Evolutionary conservation across 2,113 vertebrate genomes (phyloP), one percentile per base, ranked within the genome.

Genomic region (western clawed frog (Xenopus tropicalis)): DNA sequence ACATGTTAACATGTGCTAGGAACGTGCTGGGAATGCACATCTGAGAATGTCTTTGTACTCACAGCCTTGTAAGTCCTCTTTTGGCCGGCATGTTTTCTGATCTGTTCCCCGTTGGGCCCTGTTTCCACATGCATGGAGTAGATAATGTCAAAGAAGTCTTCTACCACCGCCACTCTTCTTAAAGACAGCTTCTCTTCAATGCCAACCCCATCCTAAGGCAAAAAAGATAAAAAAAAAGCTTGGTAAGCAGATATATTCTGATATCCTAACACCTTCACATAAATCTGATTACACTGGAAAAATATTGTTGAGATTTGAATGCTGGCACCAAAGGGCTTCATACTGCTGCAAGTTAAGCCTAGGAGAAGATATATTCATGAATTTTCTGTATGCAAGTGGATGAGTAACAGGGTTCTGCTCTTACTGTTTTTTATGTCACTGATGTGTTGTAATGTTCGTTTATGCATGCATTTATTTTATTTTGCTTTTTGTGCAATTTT

Each of bases 61-160:
- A 93, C 92, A 81, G 91, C 92, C 88, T 93, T 93, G 72, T 93
- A 93, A 0, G 92, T 93, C 85, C 92, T 91, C 83, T 93, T 93
- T 78, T 93, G 92, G 67, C 92, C 92, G 70, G 92, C 92, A 52
- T 93, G 92, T 81, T 93, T 93, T 78, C 92, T 86, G 79, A 91
- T 91, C 84, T 93, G 92, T 79, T 93, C 92, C 85, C 91, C 92
- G 88, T 93, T 92, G 59, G 90, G 90, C 67, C 91, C 92, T 43
- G 90, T 92, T 87, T 93, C 92, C 79, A 93, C 92, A 78, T 93
- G 91, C 92, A 93, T 93, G 65, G 92, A 93, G 84, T 93, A 93
- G 82, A 93, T 93, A 78, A 93, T 93, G 80, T 93, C 92, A 85
- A 93, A 93, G 83, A 93, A 93, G 82, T 93, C 91, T 86, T 93